Percentiles rank a stretch among this genome's conserved stretches.
phyloP scores from a whole-genome alignment of 2,113 vertebrate genomes.

The Thryonomys swinderianus region DNA sequence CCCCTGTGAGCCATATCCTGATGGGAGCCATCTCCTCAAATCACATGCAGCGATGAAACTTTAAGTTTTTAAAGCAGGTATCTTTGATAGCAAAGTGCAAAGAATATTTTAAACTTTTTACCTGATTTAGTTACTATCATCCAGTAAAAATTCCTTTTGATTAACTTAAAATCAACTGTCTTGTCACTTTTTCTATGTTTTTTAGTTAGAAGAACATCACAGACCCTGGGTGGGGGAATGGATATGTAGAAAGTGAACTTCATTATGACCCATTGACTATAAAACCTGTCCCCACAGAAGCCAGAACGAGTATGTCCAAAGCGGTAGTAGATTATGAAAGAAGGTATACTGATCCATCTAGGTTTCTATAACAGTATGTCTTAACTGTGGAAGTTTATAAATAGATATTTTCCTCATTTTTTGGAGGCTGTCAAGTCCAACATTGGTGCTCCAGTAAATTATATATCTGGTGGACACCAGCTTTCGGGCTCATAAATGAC shows the following conservation, averaged over 20 bases:
- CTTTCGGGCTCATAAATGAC: background rate
- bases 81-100: background rate
- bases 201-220: background rate
- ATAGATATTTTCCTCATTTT: background rate
- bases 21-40: background rate
- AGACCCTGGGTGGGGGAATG: background rate
- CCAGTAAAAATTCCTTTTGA: background rate
- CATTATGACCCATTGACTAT: background rate
- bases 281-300: background rate
- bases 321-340: background rate
- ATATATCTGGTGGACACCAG: background rate
- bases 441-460: background rate
- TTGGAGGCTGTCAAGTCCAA: background rate
- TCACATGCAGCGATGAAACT: background rate
- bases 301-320: background rate
- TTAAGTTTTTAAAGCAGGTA: background rate
- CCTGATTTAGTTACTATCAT: background rate
- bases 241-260: background rate
- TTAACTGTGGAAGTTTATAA: background rate
- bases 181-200: background rate
- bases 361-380: background rate
- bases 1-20: background rate
- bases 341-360: background rate
- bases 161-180: background rate
- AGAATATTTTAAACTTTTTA: background rate